Conservation (phyloP, 2,888 invertebrate species). For the Dyspetes luteomarginatus region DNA sequence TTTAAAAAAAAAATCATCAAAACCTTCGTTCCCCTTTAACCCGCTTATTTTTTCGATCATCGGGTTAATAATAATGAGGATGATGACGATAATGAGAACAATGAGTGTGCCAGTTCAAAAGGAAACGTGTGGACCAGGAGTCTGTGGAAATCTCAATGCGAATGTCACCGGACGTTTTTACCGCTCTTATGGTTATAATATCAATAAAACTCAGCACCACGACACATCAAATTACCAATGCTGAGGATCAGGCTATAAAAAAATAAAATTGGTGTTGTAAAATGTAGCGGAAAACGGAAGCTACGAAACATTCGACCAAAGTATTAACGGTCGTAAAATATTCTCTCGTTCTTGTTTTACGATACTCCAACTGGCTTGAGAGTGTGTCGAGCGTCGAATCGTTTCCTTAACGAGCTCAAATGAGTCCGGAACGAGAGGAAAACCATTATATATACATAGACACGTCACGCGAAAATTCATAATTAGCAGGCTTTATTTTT, state of each 20-base stretch:
- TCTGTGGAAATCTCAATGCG: conserved; percentile 28
- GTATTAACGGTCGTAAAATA: conserved; percentile 19
- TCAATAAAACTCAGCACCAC: conserved; percentile 3
- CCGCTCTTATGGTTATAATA: conserved; percentile 14
- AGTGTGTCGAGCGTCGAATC: too few species aligned
- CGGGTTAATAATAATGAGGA: conserved; percentile 4
- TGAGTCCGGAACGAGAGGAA: too few species aligned
- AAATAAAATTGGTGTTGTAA: background rate
- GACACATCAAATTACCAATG: background rate
- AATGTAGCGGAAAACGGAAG: background rate
- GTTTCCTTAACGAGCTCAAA: background rate
- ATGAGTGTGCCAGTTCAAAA: conserved; percentile 12
- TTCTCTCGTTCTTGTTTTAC: conserved; percentile 5
- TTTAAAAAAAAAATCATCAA: background rate
- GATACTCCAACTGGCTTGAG: too few species aligned
- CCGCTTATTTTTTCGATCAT: background rate
- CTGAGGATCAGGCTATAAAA: background rate
- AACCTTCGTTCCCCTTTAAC: background rate
- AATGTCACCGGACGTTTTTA: conserved; percentile 17
- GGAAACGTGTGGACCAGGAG: conserved; percentile 10
- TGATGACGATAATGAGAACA: conserved; percentile 33
- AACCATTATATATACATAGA: too few species aligned
- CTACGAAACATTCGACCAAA: background rate
- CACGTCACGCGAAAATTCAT: too few species aligned
- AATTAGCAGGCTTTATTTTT: too few species aligned